Evolutionary conservation across 1,140 invertebrate species (phyloP).

Genomic region (Apolygus lucorum): DNA sequence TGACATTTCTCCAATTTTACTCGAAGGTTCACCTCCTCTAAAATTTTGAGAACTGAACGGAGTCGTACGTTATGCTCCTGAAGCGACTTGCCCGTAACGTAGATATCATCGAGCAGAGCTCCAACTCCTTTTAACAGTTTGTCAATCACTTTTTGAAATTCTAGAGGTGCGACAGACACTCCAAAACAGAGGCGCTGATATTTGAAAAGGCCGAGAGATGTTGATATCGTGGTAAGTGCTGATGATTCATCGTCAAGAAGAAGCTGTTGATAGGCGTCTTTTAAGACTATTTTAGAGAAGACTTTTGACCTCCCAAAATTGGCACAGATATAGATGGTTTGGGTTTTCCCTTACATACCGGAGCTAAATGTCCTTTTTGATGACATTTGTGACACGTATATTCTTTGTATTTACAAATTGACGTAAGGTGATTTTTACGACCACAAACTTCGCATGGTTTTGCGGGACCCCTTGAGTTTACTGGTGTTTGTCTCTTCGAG

Average conservation of each 20-base stretch:
- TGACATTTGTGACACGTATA: background rate
- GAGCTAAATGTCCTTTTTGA: background rate
- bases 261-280: background rate
- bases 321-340: no score
- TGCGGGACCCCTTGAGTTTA: background rate
- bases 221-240: background rate
- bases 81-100: background rate
- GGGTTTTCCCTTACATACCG: background rate
- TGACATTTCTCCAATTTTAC: background rate
- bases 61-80: background rate
- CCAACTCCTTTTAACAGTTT: background rate
- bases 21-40: background rate
- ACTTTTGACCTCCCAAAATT: background rate
- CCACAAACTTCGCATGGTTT: background rate
- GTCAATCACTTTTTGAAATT: background rate
- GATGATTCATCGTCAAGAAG: background rate
- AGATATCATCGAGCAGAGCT: no score
- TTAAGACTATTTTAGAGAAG: background rate
- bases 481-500: background rate
- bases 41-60: background rate
- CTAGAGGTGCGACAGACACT: background rate
- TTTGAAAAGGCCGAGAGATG: background rate
- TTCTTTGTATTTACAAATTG: background rate
- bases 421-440: background rate
- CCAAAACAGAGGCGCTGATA: background rate